Conservation (phyloP, 1,140 invertebrate species). For the Macrostomum lignano region DNA sequence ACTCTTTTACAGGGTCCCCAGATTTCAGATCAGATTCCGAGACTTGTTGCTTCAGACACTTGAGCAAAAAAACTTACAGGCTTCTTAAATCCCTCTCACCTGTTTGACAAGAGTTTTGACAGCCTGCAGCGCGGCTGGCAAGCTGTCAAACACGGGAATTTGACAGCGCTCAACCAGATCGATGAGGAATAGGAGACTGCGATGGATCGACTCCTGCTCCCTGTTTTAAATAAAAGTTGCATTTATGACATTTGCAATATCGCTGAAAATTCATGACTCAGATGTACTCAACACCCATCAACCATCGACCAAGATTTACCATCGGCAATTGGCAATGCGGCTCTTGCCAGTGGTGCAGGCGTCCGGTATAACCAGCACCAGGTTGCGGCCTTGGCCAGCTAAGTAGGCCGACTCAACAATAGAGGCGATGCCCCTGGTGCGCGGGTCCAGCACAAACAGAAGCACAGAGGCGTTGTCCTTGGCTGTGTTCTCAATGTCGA, state of each 20-base stretch:
- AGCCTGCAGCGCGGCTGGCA: conserved; percentile 36
- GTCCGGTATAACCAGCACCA: conserved; percentile 5
- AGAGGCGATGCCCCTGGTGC: conserved; percentile 59
- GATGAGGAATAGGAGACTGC: conserved; percentile 35
- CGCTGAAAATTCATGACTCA: too few species aligned
- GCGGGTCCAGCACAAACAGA: conserved; percentile 72
- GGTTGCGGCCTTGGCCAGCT: conserved; percentile 12
- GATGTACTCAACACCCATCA: too few species aligned
- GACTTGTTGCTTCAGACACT: too few species aligned
- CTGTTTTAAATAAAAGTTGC: too few species aligned
- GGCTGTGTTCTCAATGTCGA: conserved; percentile 64
- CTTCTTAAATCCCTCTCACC: conserved; percentile 8
- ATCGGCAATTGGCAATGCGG: too few species aligned
- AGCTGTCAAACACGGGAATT: conserved; percentile 40
- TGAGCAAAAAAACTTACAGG: too few species aligned
- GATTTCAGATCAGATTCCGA: too few species aligned
- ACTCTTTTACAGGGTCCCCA: too few species aligned
- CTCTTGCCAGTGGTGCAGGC: too few species aligned
- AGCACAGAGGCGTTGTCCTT: conserved; percentile 54
- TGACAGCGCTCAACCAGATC: conserved; percentile 39
- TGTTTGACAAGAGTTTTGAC: conserved; percentile 29
- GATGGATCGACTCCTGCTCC: conserved; percentile 38
- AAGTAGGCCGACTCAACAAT: conserved; percentile 54
- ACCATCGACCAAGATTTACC: too few species aligned
- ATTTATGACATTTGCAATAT: too few species aligned